Base-by-base conservation (phyloP, 2,113 vertebrate genomes). In the Ranitomeya imitator region DNA sequence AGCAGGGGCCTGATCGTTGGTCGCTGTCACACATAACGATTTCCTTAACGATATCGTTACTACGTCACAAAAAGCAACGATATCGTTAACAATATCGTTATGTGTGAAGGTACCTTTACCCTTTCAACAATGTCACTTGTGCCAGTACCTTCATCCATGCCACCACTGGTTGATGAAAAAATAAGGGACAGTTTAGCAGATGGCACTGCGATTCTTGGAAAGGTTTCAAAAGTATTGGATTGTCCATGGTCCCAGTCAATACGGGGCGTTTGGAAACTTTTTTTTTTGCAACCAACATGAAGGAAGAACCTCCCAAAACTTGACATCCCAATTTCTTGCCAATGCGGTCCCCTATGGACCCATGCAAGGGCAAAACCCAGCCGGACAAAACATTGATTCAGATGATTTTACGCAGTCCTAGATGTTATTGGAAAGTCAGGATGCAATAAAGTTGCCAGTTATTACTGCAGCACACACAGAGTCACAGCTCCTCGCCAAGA, bases 371-470 rank as follows among this genome's bases (percentile, higher is more conserved):
- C 71, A 60, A 61, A 8, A 19, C 14, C 37, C 57, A 2, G 7
- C 80, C 21, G 69, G 57, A 77, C 57, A 67, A 83, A 65, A 31
- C 71, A 88, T 61, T 77, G 74, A 55, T 78, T 83, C 67, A 37
- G 71, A 83, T 67, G 11, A 84, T 83, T 84, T 88, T 19, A 55
- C 67, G 61, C 80, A 52, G 69, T 83, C 54, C 45, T 74, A 82
- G 23, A 81, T 78, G 69, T 84, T 88, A 88, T 88, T 88, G 87
- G 69, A 88, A 83, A 78, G 80, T 78, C 57, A 76, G 80, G 80
- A 83, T 88, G 80, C 87, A 88, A 88, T 88, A 88, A 88, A 88
- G 69, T 83, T 88, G 86, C 80, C 87, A 88, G 87, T 71, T 83
- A 83, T 83, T 83, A 63, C 87, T 83, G 73, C 59, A 65, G 71